Percentiles rank a stretch among this genome's conserved stretches.
phyloP scores from a whole-genome alignment of 2,113 vertebrate species.

The Notothenia rossii region DNA sequence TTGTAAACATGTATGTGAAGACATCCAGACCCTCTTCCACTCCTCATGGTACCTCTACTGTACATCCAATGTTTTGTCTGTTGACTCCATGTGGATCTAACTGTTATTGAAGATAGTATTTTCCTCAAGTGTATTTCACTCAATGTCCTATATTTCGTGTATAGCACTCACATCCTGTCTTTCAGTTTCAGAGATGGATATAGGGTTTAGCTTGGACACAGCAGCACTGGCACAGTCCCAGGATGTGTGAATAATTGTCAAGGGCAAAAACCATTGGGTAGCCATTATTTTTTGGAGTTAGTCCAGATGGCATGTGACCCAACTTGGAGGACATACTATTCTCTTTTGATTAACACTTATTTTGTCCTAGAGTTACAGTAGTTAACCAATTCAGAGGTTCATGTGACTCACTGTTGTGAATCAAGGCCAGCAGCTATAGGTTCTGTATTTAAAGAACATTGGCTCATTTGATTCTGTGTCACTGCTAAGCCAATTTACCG shows the following conservation, averaged over 20 bases:
- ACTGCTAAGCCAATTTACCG: conserved; percentile 30
- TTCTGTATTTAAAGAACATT: conserved; percentile 18
- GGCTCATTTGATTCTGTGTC: conserved; percentile 28
- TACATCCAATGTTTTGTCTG: too few species aligned
- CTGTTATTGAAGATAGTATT: too few species aligned
- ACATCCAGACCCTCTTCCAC: too few species aligned
- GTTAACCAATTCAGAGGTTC: conserved; percentile 1
- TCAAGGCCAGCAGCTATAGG: conserved; percentile 16
- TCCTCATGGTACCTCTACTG: too few species aligned
- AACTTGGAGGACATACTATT: background rate
- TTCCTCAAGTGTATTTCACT: too few species aligned
- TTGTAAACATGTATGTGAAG: too few species aligned
- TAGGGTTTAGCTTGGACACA: conserved; percentile 35
- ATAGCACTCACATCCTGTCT: background rate
- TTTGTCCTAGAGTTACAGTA: background rate
- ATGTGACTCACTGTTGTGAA: conserved; percentile 16
- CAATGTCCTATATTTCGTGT: too few species aligned
- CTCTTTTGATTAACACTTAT: background rate
- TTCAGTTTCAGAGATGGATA: conserved; percentile 21
- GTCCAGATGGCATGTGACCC: conserved; percentile 53
- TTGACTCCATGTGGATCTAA: too few species aligned
- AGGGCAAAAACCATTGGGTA: conserved; percentile 54
- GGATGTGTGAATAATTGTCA: conserved; percentile 63
- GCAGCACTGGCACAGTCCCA: conserved; percentile 53
- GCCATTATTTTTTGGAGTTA: conserved; percentile 41